Conservation (phyloP, 2,797 vertebrate species). For the Babyrousa celebensis region DNA sequence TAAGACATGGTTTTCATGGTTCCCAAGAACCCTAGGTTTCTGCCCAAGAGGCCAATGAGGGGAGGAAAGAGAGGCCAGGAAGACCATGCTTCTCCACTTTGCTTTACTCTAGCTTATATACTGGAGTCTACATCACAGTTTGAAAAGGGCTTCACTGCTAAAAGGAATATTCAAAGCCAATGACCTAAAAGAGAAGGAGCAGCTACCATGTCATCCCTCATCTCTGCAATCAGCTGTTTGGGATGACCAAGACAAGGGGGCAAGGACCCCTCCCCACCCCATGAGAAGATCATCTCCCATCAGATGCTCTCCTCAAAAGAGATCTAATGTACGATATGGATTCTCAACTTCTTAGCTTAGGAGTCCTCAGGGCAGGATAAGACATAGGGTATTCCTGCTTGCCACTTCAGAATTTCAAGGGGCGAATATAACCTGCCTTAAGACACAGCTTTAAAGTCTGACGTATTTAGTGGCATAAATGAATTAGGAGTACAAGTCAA, state of each 20-base stretch:
- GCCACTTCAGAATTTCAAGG: not conserved
- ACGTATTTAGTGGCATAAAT: not conserved
- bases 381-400: not conserved
- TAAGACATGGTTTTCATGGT: not conserved
- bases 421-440: not conserved
- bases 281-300: not conserved
- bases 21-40: constrained; percentile 42
- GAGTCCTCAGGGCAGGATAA: not conserved
- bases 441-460: not conserved
- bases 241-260: not conserved
- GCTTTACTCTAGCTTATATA: not conserved
- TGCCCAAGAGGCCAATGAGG: not conserved
- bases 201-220: not conserved
- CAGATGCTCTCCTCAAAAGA: not conserved
- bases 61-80: not conserved
- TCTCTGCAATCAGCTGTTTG: not conserved
- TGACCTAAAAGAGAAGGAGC: not conserved
- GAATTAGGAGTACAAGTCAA: not conserved
- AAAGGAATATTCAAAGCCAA: not conserved
- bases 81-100: not conserved
- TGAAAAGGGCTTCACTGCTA: not conserved
- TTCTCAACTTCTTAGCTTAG: not conserved
- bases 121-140: not conserved
- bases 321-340: not conserved
- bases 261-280: not conserved